Evolutionary conservation across 2,113 vertebrate genomes (phyloP).

Genomic region (Lynx canadensis): DNA sequence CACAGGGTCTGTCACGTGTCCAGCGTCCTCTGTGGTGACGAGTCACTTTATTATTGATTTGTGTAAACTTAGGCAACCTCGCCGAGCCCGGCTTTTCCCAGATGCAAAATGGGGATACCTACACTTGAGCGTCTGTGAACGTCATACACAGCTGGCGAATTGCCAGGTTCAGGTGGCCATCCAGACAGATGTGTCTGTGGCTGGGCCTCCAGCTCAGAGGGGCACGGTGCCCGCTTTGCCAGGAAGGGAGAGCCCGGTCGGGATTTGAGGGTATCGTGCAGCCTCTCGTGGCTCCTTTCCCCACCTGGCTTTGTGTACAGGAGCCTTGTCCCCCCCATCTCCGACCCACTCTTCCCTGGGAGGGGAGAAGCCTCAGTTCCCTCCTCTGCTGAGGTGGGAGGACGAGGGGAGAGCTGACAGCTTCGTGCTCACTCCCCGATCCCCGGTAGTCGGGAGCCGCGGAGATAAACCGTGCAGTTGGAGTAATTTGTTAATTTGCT

Average conservation of each 20-base stretch:
- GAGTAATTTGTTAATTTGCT: conserved; percentile 85
- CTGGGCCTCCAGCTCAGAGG: neutral
- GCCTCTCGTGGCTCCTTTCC: neutral
- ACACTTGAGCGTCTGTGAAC: neutral
- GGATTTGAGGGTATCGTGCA: neutral
- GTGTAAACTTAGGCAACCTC: neutral
- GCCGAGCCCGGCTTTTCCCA: neutral
- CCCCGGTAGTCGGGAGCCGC: conserved; percentile 3
- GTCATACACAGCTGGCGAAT: neutral
- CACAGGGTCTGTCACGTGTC: neutral
- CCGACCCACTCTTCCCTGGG: neutral
- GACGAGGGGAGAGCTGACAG: conserved; percentile 53
- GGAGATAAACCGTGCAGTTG: conserved; percentile 77
- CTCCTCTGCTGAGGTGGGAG: neutral
- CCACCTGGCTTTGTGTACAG: neutral
- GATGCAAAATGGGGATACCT: neutral
- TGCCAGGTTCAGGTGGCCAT: neutral
- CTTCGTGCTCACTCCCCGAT: conserved; percentile 62
- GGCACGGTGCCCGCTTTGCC: accelerated
- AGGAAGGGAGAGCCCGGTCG: neutral
- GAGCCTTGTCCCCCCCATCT: neutral
- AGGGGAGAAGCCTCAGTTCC: neutral
- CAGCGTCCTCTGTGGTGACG: neutral
- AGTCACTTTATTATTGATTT: neutral
- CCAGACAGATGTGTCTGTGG: neutral